Base-by-base conservation (phyloP, 2,888 invertebrate genomes). In the Hydraecia micacea region DNA sequence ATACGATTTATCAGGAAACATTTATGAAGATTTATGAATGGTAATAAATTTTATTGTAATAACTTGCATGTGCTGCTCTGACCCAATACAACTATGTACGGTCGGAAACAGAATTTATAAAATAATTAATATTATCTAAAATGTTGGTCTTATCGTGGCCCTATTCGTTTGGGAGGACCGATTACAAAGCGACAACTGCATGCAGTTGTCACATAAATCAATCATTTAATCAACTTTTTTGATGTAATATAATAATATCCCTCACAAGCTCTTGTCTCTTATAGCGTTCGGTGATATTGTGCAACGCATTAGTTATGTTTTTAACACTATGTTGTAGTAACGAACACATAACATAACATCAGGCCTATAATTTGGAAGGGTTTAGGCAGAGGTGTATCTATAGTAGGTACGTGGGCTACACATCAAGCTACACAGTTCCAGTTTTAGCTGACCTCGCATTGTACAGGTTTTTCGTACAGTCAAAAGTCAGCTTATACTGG, bases 1-100 rank as follows among this genome's bases (percentile, higher is more conserved):
- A 77, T 80, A 73, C 75, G 68, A 79, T 86, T 82, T 88, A 88
- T 88, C 87, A 83, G 88, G 84, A 80, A 76, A 79, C 66, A 80
- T 77, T 73, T 73, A 63, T 66, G 55, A 73, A 81, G 82, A 88
- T 87, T 87, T 88, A 87, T 80, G 28, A 39, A 25, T 21, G 74
- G 79, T 77, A 77, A 72, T 87, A 84, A 87, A 88, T 87, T 78
- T 78, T 82, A 84, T 67, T 73, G 75, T 71, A 73, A 84, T 79
- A 76, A 86, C 75, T 75, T 68, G 75, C 79, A 86, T 71, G 71
- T 79, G 79, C 32, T 68, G 74, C 73, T 63, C 46, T 86, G 86
- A 79, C 81, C 81, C 49, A 77, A 58, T 81, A 72, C 55, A 42
- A 65, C 66, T 66, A 25, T 42, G 71, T 74, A 66, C 70, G 36